Percentiles rank a stretch among this genome's conserved stretches.
Evolutionary conservation across 2,113 vertebrate species (phyloP).

Genomic region (Argyrosomus japonicus): DNA sequence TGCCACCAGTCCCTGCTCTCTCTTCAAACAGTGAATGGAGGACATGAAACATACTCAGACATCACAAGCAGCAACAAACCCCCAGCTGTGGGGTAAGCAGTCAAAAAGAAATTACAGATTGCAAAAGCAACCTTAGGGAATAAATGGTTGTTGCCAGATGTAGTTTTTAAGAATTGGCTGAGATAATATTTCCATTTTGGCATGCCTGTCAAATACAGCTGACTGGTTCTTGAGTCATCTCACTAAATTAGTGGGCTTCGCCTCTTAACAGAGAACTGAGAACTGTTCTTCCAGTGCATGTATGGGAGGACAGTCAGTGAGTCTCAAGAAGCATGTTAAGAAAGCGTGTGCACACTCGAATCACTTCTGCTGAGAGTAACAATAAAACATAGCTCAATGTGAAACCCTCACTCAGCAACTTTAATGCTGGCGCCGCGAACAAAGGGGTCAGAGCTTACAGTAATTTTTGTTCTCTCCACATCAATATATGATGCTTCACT

Average conservation of each 20-base stretch:
- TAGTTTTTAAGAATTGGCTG: conserved; percentile 47
- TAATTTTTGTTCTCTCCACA: conserved; percentile 69
- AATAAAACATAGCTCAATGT: conserved; percentile 71
- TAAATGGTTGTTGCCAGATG: conserved; percentile 49
- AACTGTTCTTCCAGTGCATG: background rate
- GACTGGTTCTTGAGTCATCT: conserved; percentile 35
- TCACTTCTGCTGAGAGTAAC: conserved; percentile 70
- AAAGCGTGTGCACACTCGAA: conserved; percentile 8
- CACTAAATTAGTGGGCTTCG: background rate
- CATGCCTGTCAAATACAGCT: conserved; percentile 29
- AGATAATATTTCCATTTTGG: conserved; percentile 49
- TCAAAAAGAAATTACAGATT: conserved; percentile 45
- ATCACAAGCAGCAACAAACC: conserved; percentile 32
- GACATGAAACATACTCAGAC: conserved; percentile 52
- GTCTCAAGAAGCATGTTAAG: conserved; percentile 14
- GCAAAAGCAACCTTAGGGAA: conserved; percentile 41
- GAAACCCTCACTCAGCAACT: conserved; percentile 81
- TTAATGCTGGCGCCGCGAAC: conserved; percentile 74
- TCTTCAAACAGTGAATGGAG: conserved; percentile 35
- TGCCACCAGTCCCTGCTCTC: conserved; percentile 33
- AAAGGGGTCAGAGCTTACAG: conserved; percentile 75
- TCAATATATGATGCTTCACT: conserved; percentile 72
- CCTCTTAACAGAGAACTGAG: conserved; percentile 2
- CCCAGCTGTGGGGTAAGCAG: conserved; percentile 52
- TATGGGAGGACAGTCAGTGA: background rate